A percentile compares a stretch with the other conserved stretches of the same genome.
These are phyloP conservation scores for Temnothorax nylanderi DNA, from an alignment of 1,140 invertebrate genomes.

Conservation along the genomic window DNA sequence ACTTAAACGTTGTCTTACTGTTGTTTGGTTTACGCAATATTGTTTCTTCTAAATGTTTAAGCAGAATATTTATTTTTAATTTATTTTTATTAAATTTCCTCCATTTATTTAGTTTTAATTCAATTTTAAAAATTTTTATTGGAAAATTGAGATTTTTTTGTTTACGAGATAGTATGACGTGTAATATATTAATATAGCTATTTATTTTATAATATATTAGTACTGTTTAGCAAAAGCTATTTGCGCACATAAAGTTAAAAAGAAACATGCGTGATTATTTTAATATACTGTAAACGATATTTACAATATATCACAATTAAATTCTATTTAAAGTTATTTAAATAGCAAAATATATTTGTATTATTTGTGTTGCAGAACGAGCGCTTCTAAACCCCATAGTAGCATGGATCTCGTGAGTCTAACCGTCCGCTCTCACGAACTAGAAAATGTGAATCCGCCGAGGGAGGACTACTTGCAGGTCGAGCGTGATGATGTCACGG, in stretches of 20 bases:
- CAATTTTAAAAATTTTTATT: neutral
- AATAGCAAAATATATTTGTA: neutral
- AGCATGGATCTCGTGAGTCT: conserved; percentile 69
- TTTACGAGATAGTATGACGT: neutral
- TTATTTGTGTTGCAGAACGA: conserved; percentile 35
- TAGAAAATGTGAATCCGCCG: conserved; percentile 27
- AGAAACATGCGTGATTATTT: neutral
- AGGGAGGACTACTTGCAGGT: conserved; percentile 29
- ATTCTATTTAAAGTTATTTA: neutral
- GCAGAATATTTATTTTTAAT: neutral
- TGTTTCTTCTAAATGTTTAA: neutral
- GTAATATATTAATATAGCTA: neutral
- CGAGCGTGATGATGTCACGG: neutral
- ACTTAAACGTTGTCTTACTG: neutral
- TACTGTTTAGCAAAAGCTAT: neutral
- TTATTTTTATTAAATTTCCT: neutral
- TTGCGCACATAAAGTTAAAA: neutral
- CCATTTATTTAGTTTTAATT: neutral
- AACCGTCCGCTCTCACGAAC: conserved; percentile 46
- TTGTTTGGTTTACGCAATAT: neutral
- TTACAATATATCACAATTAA: neutral
- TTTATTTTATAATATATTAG: too few relatives aligned
- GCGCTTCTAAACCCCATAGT: neutral
- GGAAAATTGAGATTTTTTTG: neutral
- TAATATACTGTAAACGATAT: neutral